Base-by-base conservation (phyloP, 1,140 invertebrate species). In the Dendroctonus ponderosae region DNA sequence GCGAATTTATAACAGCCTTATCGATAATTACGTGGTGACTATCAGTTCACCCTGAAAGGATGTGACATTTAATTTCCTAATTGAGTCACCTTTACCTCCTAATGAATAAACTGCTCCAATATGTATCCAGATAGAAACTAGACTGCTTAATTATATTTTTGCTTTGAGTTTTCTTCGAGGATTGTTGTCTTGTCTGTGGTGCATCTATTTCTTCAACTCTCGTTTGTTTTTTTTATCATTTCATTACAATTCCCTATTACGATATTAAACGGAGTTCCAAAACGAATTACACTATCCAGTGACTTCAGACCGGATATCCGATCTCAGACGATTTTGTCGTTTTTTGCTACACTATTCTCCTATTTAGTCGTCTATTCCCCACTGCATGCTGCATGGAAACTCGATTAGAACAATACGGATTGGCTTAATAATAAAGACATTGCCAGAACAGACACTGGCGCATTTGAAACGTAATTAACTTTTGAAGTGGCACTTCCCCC, bases 351-450 rank as follows among this genome's bases (percentile, higher is more conserved):
- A 46, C 1, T 3, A 46, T 46, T 46, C 43, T 46, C 8, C 12
- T 46, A 46, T 46, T 46, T 46, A 46, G 8, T 4, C 12, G 12
- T 11, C 8, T 46, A 11, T 46, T 46, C 12, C 12, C 12, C 43
- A 46, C 43, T 46, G 8, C 26, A 26, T 46, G 43, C 8, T 11
- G 12, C 8, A 46, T 9, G 12, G 43, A 46, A 46, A 9, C 8
- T 46, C 12, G 43, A 9, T 12, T 11, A 12, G 12, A 46, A 9
- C 8, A 46, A 46, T 46, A 46, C 12, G 8, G 49, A 51, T 51
- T 15, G 49, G 14, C 49, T n/a, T 51, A 15, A n/a, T 51, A 15
- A 51, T 51, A 51, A 51, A 51, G 49, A 51, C 49, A 51, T 51
- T 51, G 15, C 49, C 49, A 51, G 49, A 51, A 15, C 49, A n/a